Evolutionary conservation across 2,888 invertebrate species (phyloP).

Genomic region (Cyaniris semiargus): DNA sequence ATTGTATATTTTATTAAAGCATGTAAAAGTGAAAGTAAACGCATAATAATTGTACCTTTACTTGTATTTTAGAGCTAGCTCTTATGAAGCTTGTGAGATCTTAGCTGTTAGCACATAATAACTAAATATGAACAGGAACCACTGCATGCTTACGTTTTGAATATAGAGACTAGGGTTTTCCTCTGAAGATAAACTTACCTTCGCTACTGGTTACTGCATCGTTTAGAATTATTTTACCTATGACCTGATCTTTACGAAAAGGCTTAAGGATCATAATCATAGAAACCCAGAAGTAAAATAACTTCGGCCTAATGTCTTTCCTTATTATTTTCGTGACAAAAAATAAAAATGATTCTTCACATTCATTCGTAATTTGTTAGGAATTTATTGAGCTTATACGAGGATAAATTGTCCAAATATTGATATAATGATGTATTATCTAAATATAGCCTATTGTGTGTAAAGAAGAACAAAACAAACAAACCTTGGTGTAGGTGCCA

Average conservation of each 20-base stretch:
- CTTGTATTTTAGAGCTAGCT: slow-evolving; percentile 13
- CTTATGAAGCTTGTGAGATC: slow-evolving; percentile 5
- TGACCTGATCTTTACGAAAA: too few relatives aligned
- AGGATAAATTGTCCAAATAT: slow-evolving; percentile 3
- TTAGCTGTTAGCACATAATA: slow-evolving; percentile 3
- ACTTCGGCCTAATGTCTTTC: too few relatives aligned
- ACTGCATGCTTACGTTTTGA: too few relatives aligned
- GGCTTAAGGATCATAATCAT: too few relatives aligned
- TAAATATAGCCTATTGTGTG: slow-evolving; percentile 14
- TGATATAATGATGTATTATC: slow-evolving; percentile 11
- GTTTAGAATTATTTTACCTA: too few relatives aligned
- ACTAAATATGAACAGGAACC: not conserved
- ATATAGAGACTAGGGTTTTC: not conserved
- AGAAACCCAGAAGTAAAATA: too few relatives aligned
- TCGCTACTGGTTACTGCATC: too few relatives aligned
- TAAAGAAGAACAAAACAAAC: not conserved
- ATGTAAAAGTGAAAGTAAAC: slow-evolving; percentile 26
- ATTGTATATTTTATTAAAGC: slow-evolving; percentile 20
- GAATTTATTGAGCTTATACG: not conserved
- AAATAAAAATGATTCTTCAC: not conserved
- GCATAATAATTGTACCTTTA: slow-evolving; percentile 10
- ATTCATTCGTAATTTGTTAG: not conserved
- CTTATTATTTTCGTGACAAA: not conserved
- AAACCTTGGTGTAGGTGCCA: slow-evolving; percentile 24
- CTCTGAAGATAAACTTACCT: too few relatives aligned